Conservation (phyloP, 2,888 invertebrate species). For the Mechanitis messenoides region DNA sequence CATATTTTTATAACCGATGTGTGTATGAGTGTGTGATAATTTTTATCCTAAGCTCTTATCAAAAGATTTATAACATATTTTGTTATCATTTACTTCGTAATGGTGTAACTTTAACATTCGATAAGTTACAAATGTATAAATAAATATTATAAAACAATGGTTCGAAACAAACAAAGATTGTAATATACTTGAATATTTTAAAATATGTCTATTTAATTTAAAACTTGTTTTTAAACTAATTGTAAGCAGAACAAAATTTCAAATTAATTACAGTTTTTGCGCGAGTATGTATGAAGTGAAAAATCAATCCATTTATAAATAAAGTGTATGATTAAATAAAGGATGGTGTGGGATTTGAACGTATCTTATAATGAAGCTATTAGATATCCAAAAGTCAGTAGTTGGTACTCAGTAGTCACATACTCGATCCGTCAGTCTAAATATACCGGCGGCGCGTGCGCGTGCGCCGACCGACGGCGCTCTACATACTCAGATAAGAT, state of each 20-base stretch:
- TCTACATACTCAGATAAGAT: conserved; percentile 65
- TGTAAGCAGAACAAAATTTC: too few relatives aligned
- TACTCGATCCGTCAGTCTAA: conserved; percentile 68
- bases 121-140: neutral
- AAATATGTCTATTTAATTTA: too few relatives aligned
- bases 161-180: too few relatives aligned
- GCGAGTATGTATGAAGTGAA: too few relatives aligned
- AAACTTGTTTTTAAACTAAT: too few relatives aligned
- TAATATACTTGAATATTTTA: too few relatives aligned
- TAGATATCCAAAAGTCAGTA: neutral
- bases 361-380: conserved; percentile 23
- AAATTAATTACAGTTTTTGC: too few relatives aligned
- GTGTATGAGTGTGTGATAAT: neutral
- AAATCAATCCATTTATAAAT: too few relatives aligned
- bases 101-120: neutral
- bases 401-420: conserved; percentile 21
- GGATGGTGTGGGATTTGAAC: conserved; percentile 27
- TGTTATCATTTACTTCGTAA: neutral
- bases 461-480: conserved; percentile 51
- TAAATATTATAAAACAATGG: too few relatives aligned
- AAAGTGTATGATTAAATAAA: conserved; percentile 9
- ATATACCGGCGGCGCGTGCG: conserved; percentile 70
- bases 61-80: conserved; percentile 1
- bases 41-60: conserved; percentile 1
- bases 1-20: neutral